Conservation (phyloP, 2,888 invertebrate genomes). For the Ryuthela nishihirai region DNA sequence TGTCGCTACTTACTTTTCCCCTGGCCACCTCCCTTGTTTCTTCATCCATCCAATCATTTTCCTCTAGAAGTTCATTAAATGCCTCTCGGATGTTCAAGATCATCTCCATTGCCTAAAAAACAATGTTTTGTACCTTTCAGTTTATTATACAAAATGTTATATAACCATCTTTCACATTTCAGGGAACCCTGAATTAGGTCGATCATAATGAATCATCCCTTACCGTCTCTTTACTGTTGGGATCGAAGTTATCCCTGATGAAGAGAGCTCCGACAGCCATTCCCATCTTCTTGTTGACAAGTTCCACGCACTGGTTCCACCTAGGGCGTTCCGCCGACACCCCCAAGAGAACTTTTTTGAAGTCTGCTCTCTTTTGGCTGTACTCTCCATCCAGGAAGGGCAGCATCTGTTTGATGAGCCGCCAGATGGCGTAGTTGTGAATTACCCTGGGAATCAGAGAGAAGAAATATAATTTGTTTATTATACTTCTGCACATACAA, state of each 20-base stretch:
- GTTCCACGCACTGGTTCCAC: conserved; percentile 69
- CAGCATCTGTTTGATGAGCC: conserved; percentile 66
- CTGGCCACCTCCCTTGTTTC: conserved; percentile 68
- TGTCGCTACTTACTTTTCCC: conserved; percentile 47
- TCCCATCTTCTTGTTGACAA: conserved; percentile 80
- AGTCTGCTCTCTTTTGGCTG: conserved; percentile 68
- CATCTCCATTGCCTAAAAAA: conserved; percentile 69
- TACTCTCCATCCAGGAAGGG: conserved; percentile 66
- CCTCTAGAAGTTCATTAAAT: conserved; percentile 76
- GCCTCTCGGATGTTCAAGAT: conserved; percentile 79
- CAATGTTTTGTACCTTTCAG: neutral
- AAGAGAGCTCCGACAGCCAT: conserved; percentile 83
- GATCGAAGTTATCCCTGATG: conserved; percentile 77
- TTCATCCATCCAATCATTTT: conserved; percentile 87
- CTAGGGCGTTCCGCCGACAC: conserved; percentile 49
- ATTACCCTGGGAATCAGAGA: conserved; percentile 58
- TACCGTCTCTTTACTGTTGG: conserved; percentile 61
- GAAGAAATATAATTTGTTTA: too few relatives aligned
- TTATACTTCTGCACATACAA: too few relatives aligned
- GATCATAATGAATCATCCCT: too few relatives aligned
- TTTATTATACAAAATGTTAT: neutral
- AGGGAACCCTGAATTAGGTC: neutral
- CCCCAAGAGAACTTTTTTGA: conserved; percentile 68
- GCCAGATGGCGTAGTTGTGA: conserved; percentile 74
- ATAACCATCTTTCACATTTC: neutral